Base-by-base conservation (phyloP, 2,113 vertebrate species). In the Ranitomeya imitator region DNA sequence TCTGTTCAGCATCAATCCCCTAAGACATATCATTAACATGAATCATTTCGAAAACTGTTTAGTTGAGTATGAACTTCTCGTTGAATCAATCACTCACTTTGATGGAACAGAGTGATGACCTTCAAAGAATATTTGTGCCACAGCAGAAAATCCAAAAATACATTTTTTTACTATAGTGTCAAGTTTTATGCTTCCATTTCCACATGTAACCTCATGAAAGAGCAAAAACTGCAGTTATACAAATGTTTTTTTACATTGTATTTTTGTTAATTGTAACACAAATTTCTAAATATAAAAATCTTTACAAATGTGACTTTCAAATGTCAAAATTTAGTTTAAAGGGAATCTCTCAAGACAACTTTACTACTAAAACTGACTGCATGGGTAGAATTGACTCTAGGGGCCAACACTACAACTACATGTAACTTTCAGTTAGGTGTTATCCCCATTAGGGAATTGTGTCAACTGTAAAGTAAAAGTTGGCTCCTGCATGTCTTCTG, bases 1-100 rank as follows among this genome's bases (percentile, higher is more conserved):
- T 94, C 93, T 95, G 90, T 93, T 95, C 93, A 92, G 76, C 93
- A 95, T 94, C 94, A 94, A 93, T 95, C 93, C 93, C 93, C 90
- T 0, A 92, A 92, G 95, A 93, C 90, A 80, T 65, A 90, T 92
- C 90, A 95, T 96, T 95, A 96, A 92, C 94, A 93, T 96, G 95
- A 96, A 96, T 95, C 95, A 95, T 92, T 92, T 94, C 91, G 92
- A 92, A 94, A 93, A 94, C 92, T 92, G 89, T 69, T 83, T 92
- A 9, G 85, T 92, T 92, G 92, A 93, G 90, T 94, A 92, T 92
- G 93, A 95, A 93, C 92, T 93, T 93, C 74, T 59, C 84, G 91
- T 93, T 92, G 92, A 94, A 93, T 92, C 93, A 61, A 93, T 96
- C 94, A 93, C 79, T 96, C 94, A 95, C 77, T 8, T 78, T 86